Evolutionary conservation across 2,113 vertebrate species (phyloP), one percentile per base, ranked within the genome.

Genomic region (Hippocampus comes): DNA sequence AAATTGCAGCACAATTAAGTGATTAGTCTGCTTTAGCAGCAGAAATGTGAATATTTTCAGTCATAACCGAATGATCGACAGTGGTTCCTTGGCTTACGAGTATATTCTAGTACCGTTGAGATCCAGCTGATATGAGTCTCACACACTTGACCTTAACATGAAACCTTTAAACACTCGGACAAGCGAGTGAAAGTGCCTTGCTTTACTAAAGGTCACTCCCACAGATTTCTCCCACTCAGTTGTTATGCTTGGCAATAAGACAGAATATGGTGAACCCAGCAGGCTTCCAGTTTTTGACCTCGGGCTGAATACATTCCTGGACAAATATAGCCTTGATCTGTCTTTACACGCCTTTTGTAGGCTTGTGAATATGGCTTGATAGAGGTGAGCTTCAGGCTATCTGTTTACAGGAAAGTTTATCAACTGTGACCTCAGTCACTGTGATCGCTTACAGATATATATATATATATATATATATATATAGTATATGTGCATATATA

Each of bases 201-300:
- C 84, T 83, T 82, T 75, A 70, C 59, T 76, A 91, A 90, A 91
- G 87, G 87, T 90, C 84, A 89, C 86, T 82, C 84, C 84, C 71
- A 88, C 84, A 82, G 78, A 83, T 83, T 86, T 81, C 78, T 81
- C 83, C 81, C 81, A 83, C 84, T 79, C 75, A 78, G 76, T n/a
- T 78, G 67, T 82, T 59, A 49, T 63, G 72, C 76, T 82, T 74
- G 70, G 83, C 75, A 79, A 75, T 53, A 14, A 63, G 49, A 27
- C 77, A 68, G 49, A 77, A 81, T 86, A 84, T 61, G 82, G 70
- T 78, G 72, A 87, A 87, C 63, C 67, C 82, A 82, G 81, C 72
- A 74, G 66, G 77, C 77, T 76, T 48, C 72, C 0, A 7, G 68
- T 72, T 79, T 79, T 67, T 76, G 71, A 84, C 81, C 69, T 71